These are phyloP conservation scores for Tenebrosternarchus preto DNA, from an alignment of 2,113 vertebrate genomes.

Conservation along the genomic window DNA sequence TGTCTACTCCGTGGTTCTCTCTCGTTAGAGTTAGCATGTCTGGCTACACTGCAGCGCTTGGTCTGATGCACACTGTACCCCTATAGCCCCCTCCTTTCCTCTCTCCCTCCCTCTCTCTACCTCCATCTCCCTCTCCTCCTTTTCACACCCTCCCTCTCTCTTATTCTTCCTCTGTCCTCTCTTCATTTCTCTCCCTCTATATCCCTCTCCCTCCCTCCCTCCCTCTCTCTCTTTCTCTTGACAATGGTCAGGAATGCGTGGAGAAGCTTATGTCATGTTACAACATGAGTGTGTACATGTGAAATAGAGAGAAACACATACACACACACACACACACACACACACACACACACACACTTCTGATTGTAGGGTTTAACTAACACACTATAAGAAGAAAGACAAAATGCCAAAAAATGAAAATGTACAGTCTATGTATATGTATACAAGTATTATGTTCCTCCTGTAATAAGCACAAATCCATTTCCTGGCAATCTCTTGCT, in stretches of 20 bases:
- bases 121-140: neutral
- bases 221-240: neutral
- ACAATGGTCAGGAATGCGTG: conserved; percentile 5
- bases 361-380: too few relatives aligned
- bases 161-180: conserved; percentile 1
- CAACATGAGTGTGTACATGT: neutral
- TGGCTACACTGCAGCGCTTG: conserved; percentile 5
- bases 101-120: neutral
- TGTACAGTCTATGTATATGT: too few relatives aligned
- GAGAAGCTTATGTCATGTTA: conserved; percentile 16
- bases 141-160: conserved; percentile 10
- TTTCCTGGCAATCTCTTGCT: too few relatives aligned
- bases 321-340: conserved; percentile 16
- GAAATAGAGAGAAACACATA: neutral
- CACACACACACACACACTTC: conserved; percentile 22
- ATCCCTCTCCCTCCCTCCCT: conserved; percentile 1
- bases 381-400: too few relatives aligned
- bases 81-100: neutral
- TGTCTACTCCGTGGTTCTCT: conserved; percentile 44
- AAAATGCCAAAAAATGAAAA: neutral
- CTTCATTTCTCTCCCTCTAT: conserved; percentile 2
- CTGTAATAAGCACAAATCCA: too few relatives aligned
- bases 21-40: conserved; percentile 49
- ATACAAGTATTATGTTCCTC: too few relatives aligned
- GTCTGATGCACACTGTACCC: conserved; percentile 9